Evolutionary conservation across 2,797 vertebrate genomes (phyloP), one percentile per base, ranked within the genome.

Genomic region (Hoplostethus mediterraneus): DNA sequence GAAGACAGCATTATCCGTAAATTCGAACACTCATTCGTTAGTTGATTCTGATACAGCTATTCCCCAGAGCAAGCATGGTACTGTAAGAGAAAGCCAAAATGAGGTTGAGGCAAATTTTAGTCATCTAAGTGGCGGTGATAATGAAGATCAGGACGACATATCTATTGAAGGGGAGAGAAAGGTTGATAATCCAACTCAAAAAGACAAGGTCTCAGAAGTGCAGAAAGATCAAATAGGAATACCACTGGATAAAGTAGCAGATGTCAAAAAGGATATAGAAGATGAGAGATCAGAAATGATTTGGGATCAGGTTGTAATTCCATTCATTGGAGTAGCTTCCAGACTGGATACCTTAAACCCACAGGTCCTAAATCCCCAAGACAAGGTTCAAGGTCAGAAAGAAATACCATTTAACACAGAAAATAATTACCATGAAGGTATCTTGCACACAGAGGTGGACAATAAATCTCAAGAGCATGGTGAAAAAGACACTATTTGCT

Each of bases 311-410:
- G 28, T 65, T 73, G 47, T 73, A 44, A 81, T 75, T 71, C 73
- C 71, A 69, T 78, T 86, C 30, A 77, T 71, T 74, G 82, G 67
- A 75, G 28, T 61, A 28, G 66, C 13, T 9, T 66, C 73, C 4
- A 6, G 25, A 30, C 40, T 25, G 13, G 44, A 77, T 57, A 33
- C n/a, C 6, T 13, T 65, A 54, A 9, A 59, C 21, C 42, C 49
- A 61, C 33, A 58, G 44, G 54, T 54, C n/a, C 49, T 63, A 14
- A 25, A 64, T 13, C 33, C 42, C 48, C 54, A 72, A 48, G 17
- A 1, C 10, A 61, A 36, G 49, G 48, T 75, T 76, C 28, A 73
- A 30, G 4, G 13, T 25, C 66, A 45, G 45, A 66, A 65, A 48
- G 44, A 48, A 59, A 73, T 72, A 33, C 57, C 75, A 65, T 68